Evolutionary conservation across 1,140 invertebrate species (phyloP).

Genomic region (Macrotrachela quadricornifera): DNA sequence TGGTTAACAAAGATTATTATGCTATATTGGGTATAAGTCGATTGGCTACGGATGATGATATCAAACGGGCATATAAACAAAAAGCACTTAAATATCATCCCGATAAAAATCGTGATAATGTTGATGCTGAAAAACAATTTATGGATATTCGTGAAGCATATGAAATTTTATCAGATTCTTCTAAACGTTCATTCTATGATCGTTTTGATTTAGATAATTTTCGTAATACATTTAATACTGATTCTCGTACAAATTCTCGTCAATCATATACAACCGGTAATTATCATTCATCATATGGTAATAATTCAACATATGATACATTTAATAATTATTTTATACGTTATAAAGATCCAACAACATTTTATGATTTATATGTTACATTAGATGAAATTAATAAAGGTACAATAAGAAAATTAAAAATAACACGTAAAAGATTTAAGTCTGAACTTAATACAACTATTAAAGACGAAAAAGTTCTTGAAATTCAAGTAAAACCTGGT

Average conservation of each 20-base stretch:
- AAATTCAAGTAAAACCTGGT: constrained; percentile 53
- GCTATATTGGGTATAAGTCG: constrained; percentile 44
- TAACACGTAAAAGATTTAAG: too few species aligned
- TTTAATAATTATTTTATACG: too few species aligned
- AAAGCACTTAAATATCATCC: constrained; percentile 74
- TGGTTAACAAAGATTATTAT: constrained; percentile 71
- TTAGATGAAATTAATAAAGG: too few species aligned
- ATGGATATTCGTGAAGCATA: constrained; percentile 31
- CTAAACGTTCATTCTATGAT: constrained; percentile 28
- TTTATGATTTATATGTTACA: too few species aligned
- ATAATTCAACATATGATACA: too few species aligned
- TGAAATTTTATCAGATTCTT: constrained; percentile 23
- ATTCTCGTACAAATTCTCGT: too few species aligned
- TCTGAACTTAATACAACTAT: constrained; percentile 28
- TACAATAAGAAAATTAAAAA: too few species aligned
- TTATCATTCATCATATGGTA: too few species aligned
- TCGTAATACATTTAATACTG: too few species aligned
- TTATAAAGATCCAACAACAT: too few species aligned
- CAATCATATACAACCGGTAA: too few species aligned
- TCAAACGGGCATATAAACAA: constrained; percentile 7
- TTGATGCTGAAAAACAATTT: constrained; percentile 57
- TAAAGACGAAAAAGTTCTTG: constrained; percentile 48
- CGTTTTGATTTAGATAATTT: constrained; percentile 60
- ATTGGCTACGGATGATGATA: constrained; percentile 7
- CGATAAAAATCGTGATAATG: constrained; percentile 65